A percentile compares a stretch with the other conserved stretches of the same genome.
Conservation (phyloP, 92 coral and sea anemone species). For the Muricea muricata region DNA sequence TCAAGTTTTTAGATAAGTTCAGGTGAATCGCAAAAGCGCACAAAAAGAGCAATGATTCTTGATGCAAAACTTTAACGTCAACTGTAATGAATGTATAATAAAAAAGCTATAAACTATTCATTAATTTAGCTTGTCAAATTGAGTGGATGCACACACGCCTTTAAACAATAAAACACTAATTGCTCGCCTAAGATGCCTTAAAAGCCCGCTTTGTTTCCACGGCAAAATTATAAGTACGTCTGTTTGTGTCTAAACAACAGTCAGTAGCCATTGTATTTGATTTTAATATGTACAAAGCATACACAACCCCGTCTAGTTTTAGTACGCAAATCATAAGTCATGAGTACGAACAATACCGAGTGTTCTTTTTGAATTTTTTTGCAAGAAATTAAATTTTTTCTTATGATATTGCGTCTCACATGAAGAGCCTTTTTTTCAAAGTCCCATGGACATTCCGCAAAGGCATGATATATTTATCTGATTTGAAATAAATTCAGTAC, state of each 20-base stretch:
- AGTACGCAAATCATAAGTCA: background rate
- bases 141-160: constrained; percentile 23
- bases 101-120: constrained; percentile 31
- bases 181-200: constrained; percentile 21
- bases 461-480: no score
- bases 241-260: constrained; percentile 21
- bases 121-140: constrained; percentile 46
- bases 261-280: background rate
- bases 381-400: no score
- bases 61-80: background rate
- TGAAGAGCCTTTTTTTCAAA: no score
- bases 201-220: constrained; percentile 35
- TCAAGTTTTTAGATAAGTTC: background rate
- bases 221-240: constrained; percentile 1
- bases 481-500: no score
- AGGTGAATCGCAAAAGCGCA: background rate
- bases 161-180: constrained; percentile 23
- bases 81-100: background rate
- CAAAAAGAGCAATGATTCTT: background rate
- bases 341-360: background rate
- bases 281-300: background rate
- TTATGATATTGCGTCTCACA: no score
- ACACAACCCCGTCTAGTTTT: no score
- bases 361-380: background rate
- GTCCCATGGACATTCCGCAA: no score